Evolutionary conservation across 2,797 vertebrate genomes (phyloP).

Genomic region (Zalophus californianus): DNA sequence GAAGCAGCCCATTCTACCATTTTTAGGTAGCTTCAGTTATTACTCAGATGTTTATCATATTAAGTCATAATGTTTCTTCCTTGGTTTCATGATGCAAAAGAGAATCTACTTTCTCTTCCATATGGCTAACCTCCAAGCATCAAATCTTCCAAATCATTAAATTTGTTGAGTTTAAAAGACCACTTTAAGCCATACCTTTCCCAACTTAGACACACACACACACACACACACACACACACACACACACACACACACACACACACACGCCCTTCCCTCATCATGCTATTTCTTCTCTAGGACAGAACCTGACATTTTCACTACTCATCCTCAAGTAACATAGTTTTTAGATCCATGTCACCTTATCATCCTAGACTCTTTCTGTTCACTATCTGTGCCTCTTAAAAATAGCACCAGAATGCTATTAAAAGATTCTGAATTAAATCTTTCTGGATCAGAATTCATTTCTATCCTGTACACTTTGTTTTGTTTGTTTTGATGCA

Average conservation of each 20-base stretch:
- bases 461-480: not conserved
- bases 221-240: not conserved
- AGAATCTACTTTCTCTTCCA: constrained; percentile 70
- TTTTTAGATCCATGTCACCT: not conserved
- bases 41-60: constrained; percentile 65
- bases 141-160: constrained; percentile 52
- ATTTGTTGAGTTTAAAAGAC: constrained; percentile 62
- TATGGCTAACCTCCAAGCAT: not conserved
- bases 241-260: not conserved
- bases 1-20: constrained; percentile 8
- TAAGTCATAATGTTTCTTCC: constrained; percentile 59
- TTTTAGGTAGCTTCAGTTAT: constrained; percentile 65
- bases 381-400: not conserved
- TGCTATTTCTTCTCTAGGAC: not conserved
- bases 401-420: constrained; percentile 33
- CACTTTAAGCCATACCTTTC: constrained; percentile 28
- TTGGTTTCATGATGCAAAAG: constrained; percentile 68
- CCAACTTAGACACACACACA: not conserved
- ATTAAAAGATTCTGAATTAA: constrained; percentile 55
- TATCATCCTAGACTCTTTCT: not conserved
- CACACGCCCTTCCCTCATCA: not conserved
- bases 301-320: not conserved
- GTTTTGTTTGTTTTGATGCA: not conserved
- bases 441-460: constrained; percentile 27
- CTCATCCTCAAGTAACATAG: not conserved